Percentiles rank a stretch among this genome's conserved stretches.
These are phyloP conservation scores for Lypha dubia DNA, from an alignment of 2,888 invertebrate genomes.

Conservation along the genomic window DNA sequence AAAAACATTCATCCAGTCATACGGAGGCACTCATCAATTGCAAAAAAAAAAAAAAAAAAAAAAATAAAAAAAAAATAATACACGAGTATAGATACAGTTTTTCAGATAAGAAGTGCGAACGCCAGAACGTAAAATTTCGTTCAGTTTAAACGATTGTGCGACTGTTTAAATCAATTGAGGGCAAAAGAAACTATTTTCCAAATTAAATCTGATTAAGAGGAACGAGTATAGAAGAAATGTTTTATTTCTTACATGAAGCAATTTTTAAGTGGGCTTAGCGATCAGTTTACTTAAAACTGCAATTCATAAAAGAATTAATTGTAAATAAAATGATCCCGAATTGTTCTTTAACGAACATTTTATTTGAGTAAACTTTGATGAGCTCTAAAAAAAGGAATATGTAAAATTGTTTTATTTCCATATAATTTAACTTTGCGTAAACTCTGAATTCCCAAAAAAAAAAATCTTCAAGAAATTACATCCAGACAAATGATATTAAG, in stretches of 20 bases:
- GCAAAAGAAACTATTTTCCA: conserved; percentile 59
- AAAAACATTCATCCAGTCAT: conserved; percentile 58
- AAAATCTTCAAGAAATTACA: too few relatives aligned
- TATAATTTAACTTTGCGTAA: too few relatives aligned
- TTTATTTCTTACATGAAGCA: neutral
- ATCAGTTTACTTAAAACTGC: neutral
- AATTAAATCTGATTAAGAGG: conserved; percentile 57
- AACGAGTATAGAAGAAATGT: conserved; percentile 1
- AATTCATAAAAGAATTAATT: neutral
- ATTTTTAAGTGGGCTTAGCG: neutral
- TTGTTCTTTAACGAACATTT: too few relatives aligned
- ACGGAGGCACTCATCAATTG: conserved; percentile 7
- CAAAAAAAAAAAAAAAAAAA: conserved; percentile 19
- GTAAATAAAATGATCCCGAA: too few relatives aligned
- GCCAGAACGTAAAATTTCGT: conserved; percentile 31
- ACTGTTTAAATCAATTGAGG: conserved; percentile 57
- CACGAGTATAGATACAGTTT: conserved; percentile 57
- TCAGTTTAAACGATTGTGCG: neutral
- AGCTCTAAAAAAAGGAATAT: too few relatives aligned
- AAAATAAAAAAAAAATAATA: too few relatives aligned
- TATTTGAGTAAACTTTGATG: too few relatives aligned
- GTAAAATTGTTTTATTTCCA: too few relatives aligned
- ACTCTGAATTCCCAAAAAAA: too few relatives aligned
- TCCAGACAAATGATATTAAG: too few relatives aligned
- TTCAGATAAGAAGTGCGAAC: conserved; percentile 60